Percentiles rank a stretch among this genome's conserved stretches.
These are phyloP conservation scores for Mesitornis unicolor DNA, from an alignment of 2,113 vertebrate species.

Conservation along the genomic window DNA sequence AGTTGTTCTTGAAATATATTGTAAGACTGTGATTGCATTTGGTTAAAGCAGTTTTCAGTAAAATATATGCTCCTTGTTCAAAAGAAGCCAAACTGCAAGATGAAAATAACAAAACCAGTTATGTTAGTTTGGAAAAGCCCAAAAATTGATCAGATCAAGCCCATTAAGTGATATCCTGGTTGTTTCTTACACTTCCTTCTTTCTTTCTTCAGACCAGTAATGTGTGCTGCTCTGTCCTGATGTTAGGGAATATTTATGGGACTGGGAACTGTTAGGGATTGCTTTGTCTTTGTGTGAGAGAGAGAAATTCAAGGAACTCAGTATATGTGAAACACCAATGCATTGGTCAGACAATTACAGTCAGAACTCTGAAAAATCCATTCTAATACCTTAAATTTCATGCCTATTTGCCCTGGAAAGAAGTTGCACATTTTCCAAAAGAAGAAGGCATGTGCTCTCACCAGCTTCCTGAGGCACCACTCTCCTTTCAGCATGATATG, in stretches of 20 bases:
- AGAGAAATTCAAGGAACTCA: not conserved
- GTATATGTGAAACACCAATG: not conserved
- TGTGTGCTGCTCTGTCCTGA: not conserved
- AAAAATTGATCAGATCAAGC: not conserved
- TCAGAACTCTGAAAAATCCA: not conserved
- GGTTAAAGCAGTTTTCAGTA: not conserved
- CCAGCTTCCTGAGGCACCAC: not conserved
- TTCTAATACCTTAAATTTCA: not conserved
- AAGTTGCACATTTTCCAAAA: not conserved
- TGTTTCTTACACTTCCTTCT: not conserved
- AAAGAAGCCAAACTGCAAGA: not conserved
- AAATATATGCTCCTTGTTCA: not conserved
- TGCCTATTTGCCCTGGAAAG: not conserved
- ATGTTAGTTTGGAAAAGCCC: not conserved
- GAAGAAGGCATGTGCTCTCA: accelerated
- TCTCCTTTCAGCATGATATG: accelerated
- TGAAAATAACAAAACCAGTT: not conserved
- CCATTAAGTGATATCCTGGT: not conserved
- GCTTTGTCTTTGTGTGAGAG: not conserved
- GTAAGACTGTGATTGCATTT: not conserved
- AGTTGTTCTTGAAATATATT: not conserved
- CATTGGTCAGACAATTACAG: not conserved
- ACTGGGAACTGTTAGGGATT: not conserved
- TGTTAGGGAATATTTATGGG: not conserved
- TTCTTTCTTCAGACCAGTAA: not conserved